Percentiles rank a stretch among this genome's conserved stretches.
Evolutionary conservation across 1,140 invertebrate species (phyloP).

Genomic region (Lethocerus indicus): DNA sequence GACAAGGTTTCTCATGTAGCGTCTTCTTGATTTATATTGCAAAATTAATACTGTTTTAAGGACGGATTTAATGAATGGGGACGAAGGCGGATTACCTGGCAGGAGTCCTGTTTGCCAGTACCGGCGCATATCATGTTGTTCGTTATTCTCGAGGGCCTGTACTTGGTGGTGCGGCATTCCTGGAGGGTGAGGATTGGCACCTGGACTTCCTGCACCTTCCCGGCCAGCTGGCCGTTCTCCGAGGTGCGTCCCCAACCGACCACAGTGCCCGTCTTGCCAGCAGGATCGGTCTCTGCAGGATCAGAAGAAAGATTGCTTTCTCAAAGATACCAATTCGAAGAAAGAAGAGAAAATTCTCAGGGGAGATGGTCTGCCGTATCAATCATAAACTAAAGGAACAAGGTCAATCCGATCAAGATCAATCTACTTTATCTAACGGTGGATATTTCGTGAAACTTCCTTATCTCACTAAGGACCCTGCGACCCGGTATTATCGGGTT

Average conservation of each 20-base stretch:
- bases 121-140: conserved; percentile 65
- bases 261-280: conserved; percentile 53
- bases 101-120: conserved; percentile 60
- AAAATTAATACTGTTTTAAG: too few species aligned
- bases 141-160: conserved; percentile 59
- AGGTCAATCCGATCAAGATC: too few species aligned
- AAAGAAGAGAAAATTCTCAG: too few species aligned
- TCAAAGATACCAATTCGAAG: too few species aligned
- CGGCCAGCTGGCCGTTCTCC: conserved; percentile 62
- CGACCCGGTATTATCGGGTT: too few species aligned
- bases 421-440: too few species aligned
- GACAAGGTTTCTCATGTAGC: background rate
- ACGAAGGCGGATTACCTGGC: conserved; percentile 28
- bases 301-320: too few species aligned
- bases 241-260: conserved; percentile 70
- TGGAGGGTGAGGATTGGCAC: conserved; percentile 62
- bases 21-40: background rate
- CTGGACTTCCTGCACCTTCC: conserved; percentile 61
- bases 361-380: too few species aligned
- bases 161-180: conserved; percentile 66
- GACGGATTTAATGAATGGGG: too few species aligned
- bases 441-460: background rate
- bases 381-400: too few species aligned
- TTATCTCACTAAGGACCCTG: too few species aligned
- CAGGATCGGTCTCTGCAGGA: conserved; percentile 26